Evolutionary conservation across 2,797 vertebrate genomes (phyloP).

Genomic region (Mormyrus hasselquistii): DNA sequence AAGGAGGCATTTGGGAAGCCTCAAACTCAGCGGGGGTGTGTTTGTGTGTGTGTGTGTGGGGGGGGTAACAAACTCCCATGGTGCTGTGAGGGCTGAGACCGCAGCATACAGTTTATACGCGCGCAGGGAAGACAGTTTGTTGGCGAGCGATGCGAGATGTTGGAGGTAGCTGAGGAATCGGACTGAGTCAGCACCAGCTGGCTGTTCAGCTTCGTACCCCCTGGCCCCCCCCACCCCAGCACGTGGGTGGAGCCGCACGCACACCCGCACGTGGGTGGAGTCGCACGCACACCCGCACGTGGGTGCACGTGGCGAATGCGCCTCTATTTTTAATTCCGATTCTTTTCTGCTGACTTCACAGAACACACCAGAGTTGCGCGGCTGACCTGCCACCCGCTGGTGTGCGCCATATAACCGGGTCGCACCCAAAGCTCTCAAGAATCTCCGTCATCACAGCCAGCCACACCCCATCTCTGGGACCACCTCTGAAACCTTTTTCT

Average conservation of each 20-base stretch:
- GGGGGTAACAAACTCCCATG: background rate
- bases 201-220: slow-evolving; percentile 26
- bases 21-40: background rate
- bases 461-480: background rate
- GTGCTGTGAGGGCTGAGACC: background rate
- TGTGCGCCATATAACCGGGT: background rate
- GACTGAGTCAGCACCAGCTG: slow-evolving; percentile 50
- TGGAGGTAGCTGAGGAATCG: slow-evolving; percentile 39
- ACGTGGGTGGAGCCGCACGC: background rate
- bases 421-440: background rate
- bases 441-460: background rate
- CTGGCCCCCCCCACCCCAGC: slow-evolving; percentile 26
- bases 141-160: slow-evolving; percentile 54
- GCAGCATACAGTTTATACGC: slow-evolving; percentile 46
- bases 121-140: slow-evolving; percentile 50
- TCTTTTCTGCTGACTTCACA: background rate
- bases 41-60: background rate
- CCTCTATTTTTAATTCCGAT: background rate
- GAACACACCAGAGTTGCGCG: background rate
- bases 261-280: slow-evolving; percentile 15
- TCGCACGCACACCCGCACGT: background rate
- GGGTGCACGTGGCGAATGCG: slow-evolving; percentile 21
- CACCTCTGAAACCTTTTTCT: background rate
- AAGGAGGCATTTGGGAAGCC: background rate
- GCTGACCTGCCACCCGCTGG: background rate